Evolutionary conservation across 35 echinoderm and acorn worm species (phyloP), one percentile per base, ranked within the genome.

Genomic region (Ophiothrix spiculata): DNA sequence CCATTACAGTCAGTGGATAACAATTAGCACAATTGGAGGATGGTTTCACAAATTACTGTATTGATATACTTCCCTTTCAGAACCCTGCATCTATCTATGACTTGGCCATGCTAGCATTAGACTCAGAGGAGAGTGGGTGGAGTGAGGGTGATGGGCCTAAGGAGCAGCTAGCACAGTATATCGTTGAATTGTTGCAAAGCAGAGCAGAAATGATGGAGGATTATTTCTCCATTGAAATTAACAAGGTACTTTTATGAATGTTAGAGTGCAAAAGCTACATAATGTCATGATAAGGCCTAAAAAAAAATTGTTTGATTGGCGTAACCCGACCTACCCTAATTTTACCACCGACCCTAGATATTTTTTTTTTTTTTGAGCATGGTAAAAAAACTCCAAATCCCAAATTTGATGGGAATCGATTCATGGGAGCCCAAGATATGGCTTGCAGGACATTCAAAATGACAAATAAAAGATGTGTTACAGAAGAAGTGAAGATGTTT

Each of bases 61-160:
- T 54, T 54, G 21, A 54, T 54, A 11, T 54, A 54, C 8, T 21
- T 54, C 21, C 21, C 45, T 40, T 80, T 1, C 75, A 98, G 95
- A 98, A 60, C 36, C 91, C 95, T 45, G 95, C 91, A 37, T 75
- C 95, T 14, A 86, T 98, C 76, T 94, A 91, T 76, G 96, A 99
- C 33, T 80, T 99, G 36, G 96, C 96, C 16, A 94, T 99, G 89
- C 40, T 99, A 25, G 96, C 96, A 6, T 74, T 99, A 0, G 84
- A 91, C 32, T 94, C 92, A 3, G 77, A 79, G 17, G 92, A 94
- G 74, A 99, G 96, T 81, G 96, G 96, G 0, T 99, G 96, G 96
- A 89, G 80, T 13, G 86, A 94, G 19, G 83, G 46, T 15, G 96
- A 99, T 64, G 96, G 96, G 0, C 89, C 92, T 10, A 99, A 99